Evolutionary conservation across 2,797 vertebrate genomes (phyloP).

Genomic region (Silurus lanzhouensis): DNA sequence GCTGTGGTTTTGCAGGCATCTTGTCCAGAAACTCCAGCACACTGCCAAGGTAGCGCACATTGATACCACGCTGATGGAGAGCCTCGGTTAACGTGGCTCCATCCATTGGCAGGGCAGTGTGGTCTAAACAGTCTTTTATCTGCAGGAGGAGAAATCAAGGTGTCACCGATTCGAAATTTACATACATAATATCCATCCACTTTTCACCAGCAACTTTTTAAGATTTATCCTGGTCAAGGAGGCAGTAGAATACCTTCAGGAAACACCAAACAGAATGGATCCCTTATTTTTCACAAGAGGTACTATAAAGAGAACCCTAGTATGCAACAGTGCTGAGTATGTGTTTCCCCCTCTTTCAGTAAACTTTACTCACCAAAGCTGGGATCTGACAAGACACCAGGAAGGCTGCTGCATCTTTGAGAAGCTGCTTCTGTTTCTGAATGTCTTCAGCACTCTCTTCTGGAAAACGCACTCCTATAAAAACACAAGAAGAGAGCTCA

Average conservation of each 20-base stretch:
- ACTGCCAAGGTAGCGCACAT: slow-evolving; percentile 91
- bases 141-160: slow-evolving; percentile 55
- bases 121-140: slow-evolving; percentile 97
- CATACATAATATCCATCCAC: background rate
- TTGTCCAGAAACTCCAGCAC: slow-evolving; percentile 87
- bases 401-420: slow-evolving; percentile 93
- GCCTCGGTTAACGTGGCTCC: slow-evolving; percentile 90
- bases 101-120: slow-evolving; percentile 92
- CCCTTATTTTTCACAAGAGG: background rate
- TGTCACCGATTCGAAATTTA: background rate
- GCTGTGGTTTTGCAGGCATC: slow-evolving; percentile 83
- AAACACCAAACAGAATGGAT: background rate
- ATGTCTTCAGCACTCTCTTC: slow-evolving; percentile 85
- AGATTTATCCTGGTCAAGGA: background rate
- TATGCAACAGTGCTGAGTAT: background rate
- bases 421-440: slow-evolving; percentile 93
- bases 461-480: slow-evolving; percentile 89
- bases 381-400: slow-evolving; percentile 94
- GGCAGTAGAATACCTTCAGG: too few relatives aligned
- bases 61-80: slow-evolving; percentile 95
- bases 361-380: slow-evolving; percentile 84
- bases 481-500: slow-evolving; percentile 28
- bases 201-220: background rate
- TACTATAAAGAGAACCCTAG: background rate
- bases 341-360: too few relatives aligned